A percentile compares a stretch with the other conserved stretches of the same genome.
Evolutionary conservation across 2,113 vertebrate genomes (phyloP).

Genomic region (Sialia sialis): DNA sequence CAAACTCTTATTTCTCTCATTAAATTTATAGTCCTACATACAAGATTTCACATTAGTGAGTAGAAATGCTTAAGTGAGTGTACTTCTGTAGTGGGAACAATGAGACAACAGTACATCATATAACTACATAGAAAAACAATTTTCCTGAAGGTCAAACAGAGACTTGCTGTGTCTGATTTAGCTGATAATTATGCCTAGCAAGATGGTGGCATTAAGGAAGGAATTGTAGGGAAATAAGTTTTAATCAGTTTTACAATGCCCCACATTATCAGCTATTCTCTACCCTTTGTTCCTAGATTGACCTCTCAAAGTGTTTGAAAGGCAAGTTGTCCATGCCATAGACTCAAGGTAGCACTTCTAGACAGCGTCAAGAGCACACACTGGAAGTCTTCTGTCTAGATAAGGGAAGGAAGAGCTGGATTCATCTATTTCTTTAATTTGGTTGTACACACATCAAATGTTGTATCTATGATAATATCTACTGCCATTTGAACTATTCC

Average conservation of each 20-base stretch:
- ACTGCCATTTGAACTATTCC: neutral
- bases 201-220: neutral
- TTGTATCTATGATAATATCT: neutral
- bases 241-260: neutral
- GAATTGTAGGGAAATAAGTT: neutral
- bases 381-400: neutral
- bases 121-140: neutral
- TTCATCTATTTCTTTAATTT: neutral
- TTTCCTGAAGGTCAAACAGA: neutral
- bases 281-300: neutral
- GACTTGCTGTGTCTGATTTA: neutral
- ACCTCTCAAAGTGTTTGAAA: neutral
- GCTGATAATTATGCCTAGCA: neutral
- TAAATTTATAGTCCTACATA: neutral
- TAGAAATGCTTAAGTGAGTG: neutral
- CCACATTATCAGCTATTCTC: neutral
- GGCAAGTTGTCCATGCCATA: neutral
- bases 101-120: neutral
- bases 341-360: neutral
- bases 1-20: neutral
- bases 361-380: neutral
- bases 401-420: neutral
- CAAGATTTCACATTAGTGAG: neutral
- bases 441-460: neutral
- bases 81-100: neutral